Base-by-base conservation (phyloP, 2,113 vertebrate species). In the Tretioscincus oriximinensis region DNA sequence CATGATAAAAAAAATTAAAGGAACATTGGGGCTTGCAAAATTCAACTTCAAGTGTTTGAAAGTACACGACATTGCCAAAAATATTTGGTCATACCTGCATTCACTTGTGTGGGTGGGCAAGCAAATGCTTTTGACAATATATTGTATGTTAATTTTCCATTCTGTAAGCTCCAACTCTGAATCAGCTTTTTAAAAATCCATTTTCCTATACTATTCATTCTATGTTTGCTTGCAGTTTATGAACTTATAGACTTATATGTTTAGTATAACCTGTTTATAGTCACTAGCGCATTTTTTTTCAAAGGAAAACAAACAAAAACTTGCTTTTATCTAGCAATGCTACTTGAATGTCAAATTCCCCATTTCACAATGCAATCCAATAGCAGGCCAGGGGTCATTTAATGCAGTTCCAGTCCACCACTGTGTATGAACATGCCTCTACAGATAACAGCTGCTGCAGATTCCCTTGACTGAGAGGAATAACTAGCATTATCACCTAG, bases 401-500 rank as follows among this genome's bases (percentile, higher is more conserved):
- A 97, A 96, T 92, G 95, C 95, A 92, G 95, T 90, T 92, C 96
- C 90, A 94, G 95, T 96, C 94, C 96, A 96, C 95, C 94, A 95
- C 94, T 92, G 95, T 96, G 97, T 97, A 97, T 97, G 96, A 96
- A 97, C 95, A 95, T 1, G 96, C 97, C 97, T 98, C 97, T 98
- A 85, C 94, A 89, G 87, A 96, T 96, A 97, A 97, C 97, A 99
- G 97, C 98, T 98, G 97, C 95, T 94, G 96, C 95, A 93, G 96
- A 96, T 97, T 99, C 97, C 98, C 97, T 96, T 97, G 98, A 97
- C 98, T 98, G 97, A 98, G 97, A 98, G 97, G 97, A 98, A 98
- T 99, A 97, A 98, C 97, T 98, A 98, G 97, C 97, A 99, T 99
- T 98, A 99, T 99, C 98, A 99, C 98, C 97, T 97, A 97, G 96